Evolutionary conservation across 2,797 vertebrate genomes (phyloP).

Genomic region (Schizopygopsis pylzovi): DNA sequence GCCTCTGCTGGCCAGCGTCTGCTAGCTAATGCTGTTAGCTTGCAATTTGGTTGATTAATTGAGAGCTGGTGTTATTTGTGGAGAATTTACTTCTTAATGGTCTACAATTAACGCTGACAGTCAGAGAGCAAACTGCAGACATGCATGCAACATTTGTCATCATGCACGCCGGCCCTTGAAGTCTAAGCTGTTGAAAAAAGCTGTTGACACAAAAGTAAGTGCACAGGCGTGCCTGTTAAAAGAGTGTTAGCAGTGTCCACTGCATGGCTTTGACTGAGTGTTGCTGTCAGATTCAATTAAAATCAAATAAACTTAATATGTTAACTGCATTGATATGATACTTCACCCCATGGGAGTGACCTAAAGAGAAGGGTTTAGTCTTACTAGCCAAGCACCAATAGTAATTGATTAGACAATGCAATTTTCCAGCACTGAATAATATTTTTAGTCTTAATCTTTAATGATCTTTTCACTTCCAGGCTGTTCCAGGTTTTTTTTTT

Average conservation of each 20-base stretch:
- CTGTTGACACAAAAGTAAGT: slow-evolving; percentile 23
- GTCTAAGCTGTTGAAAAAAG: slow-evolving; percentile 18
- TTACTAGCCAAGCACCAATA: not conserved
- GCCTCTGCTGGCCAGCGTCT: slow-evolving; percentile 10
- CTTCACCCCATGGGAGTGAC: not conserved
- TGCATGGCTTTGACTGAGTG: slow-evolving; percentile 10
- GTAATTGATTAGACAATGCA: not conserved
- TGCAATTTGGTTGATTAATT: slow-evolving; percentile 42
- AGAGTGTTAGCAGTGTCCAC: slow-evolving; percentile 11
- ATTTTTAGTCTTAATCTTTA: not conserved
- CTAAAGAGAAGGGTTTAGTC: not conserved
- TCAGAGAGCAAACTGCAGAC: not conserved
- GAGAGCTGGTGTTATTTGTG: slow-evolving; percentile 15
- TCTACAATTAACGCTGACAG: slow-evolving; percentile 8
- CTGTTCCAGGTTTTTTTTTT: no score
- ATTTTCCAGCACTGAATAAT: not conserved
- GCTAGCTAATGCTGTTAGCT: slow-evolving; percentile 21
- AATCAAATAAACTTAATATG: not conserved
- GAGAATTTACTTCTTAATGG: not conserved
- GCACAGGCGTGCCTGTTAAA: not conserved
- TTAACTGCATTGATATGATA: not conserved
- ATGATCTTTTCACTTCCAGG: not conserved
- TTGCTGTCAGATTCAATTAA: slow-evolving; percentile 15
- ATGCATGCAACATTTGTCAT: slow-evolving; percentile 21
- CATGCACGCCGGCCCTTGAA: not conserved